Conservation (phyloP, 2,113 vertebrate species). For the Nothobranchius furzeri region DNA sequence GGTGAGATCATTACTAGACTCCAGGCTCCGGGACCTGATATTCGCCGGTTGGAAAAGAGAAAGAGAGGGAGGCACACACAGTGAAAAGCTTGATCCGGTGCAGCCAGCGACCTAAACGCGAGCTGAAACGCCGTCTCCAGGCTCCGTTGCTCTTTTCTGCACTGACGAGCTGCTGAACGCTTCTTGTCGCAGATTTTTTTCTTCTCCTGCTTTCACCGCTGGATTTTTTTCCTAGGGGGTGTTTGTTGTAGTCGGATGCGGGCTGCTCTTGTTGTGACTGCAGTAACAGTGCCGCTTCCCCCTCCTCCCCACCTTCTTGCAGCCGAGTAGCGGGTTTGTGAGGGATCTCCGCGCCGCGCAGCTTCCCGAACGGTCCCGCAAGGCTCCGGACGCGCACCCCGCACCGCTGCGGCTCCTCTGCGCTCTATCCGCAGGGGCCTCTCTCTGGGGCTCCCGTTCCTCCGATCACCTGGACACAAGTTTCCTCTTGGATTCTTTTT, state of each 20-base stretch:
- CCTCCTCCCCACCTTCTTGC: conserved; percentile 33
- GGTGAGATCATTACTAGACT: conserved; percentile 81
- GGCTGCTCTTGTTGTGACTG: conserved; percentile 80
- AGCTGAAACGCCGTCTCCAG: conserved; percentile 41
- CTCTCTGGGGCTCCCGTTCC: conserved; percentile 15
- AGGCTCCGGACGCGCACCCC: conserved; percentile 31
- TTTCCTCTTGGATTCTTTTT: conserved; percentile 58
- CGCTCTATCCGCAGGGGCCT: conserved; percentile 37
- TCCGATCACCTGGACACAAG: conserved; percentile 61
- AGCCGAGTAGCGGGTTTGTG: conserved; percentile 77
- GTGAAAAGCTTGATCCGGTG: conserved; percentile 53
- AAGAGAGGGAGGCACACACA: conserved; percentile 37
- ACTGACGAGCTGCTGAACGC: conserved; percentile 27
- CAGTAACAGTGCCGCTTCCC: conserved; percentile 68
- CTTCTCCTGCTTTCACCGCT: too few relatives aligned
- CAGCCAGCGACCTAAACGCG: conserved; percentile 45
- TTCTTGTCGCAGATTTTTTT: conserved; percentile 26
- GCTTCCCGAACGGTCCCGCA: too few relatives aligned
- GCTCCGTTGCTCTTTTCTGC: conserved; percentile 22
- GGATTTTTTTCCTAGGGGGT: conserved; percentile 8
- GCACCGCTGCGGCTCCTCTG: conserved; percentile 34
- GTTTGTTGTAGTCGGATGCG: conserved; percentile 74
- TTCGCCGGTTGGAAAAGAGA: conserved; percentile 68
- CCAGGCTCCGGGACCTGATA: conserved; percentile 78
- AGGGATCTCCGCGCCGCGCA: conserved; percentile 69